Evolutionary conservation across 2,888 invertebrate genomes (phyloP).

Genomic region (Sarcophaga caerulescens): DNA sequence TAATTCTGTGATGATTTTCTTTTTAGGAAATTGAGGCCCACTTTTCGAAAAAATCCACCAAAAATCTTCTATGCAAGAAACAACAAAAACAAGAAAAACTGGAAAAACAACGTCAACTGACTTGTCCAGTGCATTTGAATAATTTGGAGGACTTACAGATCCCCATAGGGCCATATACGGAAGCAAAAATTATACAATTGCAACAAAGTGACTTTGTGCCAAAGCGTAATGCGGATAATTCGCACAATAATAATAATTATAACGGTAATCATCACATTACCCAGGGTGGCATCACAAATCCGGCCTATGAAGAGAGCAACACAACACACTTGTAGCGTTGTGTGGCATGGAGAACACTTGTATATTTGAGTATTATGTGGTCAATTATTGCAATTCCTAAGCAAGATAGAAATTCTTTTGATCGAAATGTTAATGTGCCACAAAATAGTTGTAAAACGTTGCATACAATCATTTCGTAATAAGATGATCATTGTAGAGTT

Average conservation of each 20-base stretch:
- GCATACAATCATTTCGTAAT: background rate
- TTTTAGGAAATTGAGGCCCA: slow-evolving; percentile 78
- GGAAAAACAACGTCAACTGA: slow-evolving; percentile 42
- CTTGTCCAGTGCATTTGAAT: slow-evolving; percentile 71
- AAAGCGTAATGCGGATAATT: slow-evolving; percentile 5
- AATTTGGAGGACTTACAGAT: slow-evolving; percentile 74
- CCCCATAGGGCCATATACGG: slow-evolving; percentile 72
- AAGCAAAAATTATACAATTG: slow-evolving; percentile 76
- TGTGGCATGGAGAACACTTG: background rate
- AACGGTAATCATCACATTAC: slow-evolving; percentile 13
- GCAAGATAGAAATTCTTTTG: background rate
- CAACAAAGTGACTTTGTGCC: slow-evolving; percentile 77
- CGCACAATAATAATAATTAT: slow-evolving; percentile 24
- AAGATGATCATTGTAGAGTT: background rate
- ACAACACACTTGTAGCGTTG: slow-evolving; percentile 75
- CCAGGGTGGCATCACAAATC: slow-evolving; percentile 72
- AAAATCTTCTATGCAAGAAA: slow-evolving; percentile 74
- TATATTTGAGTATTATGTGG: slow-evolving; percentile 27
- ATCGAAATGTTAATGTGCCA: slow-evolving; percentile 43
- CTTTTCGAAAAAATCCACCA: slow-evolving; percentile 77
- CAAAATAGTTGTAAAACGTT: slow-evolving; percentile 37
- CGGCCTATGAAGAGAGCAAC: slow-evolving; percentile 76
- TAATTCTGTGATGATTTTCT: slow-evolving; percentile 19
- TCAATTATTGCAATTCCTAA: slow-evolving; percentile 2
- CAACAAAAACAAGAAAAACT: slow-evolving; percentile 64